Conservation (phyloP, 2,888 invertebrate species). For the Coelinius sp. region DNA sequence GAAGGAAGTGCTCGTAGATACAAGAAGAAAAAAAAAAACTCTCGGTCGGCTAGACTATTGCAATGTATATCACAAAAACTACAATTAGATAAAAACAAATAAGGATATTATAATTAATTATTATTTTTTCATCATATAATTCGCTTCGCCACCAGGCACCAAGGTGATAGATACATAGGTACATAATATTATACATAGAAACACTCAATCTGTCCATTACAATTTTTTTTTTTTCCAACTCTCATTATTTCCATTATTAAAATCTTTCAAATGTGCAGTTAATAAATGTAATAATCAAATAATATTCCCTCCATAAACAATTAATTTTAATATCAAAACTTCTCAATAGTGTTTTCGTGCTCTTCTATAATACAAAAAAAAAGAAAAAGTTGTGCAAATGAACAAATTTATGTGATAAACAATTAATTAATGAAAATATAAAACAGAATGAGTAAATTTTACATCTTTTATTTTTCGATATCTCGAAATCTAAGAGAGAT, state of each 20-base stretch:
- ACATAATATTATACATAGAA: slow-evolving; percentile 47
- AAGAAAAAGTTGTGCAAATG: background rate
- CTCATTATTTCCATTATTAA: slow-evolving; percentile 21
- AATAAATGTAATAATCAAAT: slow-evolving; percentile 54
- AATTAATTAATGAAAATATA: background rate
- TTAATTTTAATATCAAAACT: slow-evolving; percentile 14
- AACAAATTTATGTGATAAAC: background rate
- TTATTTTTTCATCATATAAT: slow-evolving; percentile 29
- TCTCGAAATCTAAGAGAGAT: too few relatives aligned
- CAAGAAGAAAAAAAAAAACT: slow-evolving; percentile 66
- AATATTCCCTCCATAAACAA: slow-evolving; percentile 42
- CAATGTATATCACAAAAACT: slow-evolving; percentile 71
- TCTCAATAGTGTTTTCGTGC: background rate
- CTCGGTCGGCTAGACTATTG: slow-evolving; percentile 69
- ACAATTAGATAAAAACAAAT: slow-evolving; percentile 70
- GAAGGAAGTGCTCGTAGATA: slow-evolving; percentile 64
- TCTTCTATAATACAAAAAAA: background rate
- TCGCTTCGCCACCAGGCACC: slow-evolving; percentile 66
- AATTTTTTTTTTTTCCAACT: slow-evolving; percentile 24
- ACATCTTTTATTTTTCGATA: too few relatives aligned
- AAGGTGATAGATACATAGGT: slow-evolving; percentile 55
- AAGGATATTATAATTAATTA: slow-evolving; percentile 61
- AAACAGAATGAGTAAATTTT: background rate
- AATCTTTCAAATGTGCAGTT: slow-evolving; percentile 34
- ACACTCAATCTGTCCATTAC: slow-evolving; percentile 35